phyloP scores from a whole-genome alignment of 2,797 vertebrate species.

The Huso huso region DNA sequence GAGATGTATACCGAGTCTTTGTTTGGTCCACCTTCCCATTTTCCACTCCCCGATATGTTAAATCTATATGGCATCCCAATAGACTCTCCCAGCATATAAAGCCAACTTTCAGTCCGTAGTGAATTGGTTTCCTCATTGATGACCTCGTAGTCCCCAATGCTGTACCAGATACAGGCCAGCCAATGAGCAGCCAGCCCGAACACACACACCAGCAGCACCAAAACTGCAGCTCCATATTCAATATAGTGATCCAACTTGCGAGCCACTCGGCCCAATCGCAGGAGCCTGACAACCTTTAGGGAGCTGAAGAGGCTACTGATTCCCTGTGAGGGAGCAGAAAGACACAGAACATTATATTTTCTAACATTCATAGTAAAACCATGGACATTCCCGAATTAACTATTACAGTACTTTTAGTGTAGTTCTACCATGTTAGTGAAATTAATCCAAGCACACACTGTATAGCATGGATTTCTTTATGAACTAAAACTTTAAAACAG shows the following conservation, averaged over 20 bases:
- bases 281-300: conserved; percentile 84
- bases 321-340: conserved; percentile 58
- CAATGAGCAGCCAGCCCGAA: conserved; percentile 89
- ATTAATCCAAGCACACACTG: too few relatives aligned
- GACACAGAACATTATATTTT: background rate
- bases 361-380: too few relatives aligned
- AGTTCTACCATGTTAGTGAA: too few relatives aligned
- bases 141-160: conserved; percentile 95
- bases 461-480: too few relatives aligned
- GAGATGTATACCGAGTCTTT: conserved; percentile 95
- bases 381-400: too few relatives aligned
- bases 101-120: conserved; percentile 81
- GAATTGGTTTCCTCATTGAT: conserved; percentile 79
- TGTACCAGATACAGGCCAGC: conserved; percentile 96
- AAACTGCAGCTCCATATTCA: conserved; percentile 84
- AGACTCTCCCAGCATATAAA: conserved; percentile 76
- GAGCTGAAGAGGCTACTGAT: conserved; percentile 96
- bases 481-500: too few relatives aligned
- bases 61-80: conserved; percentile 80
- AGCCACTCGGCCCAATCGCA: conserved; percentile 84
- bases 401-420: too few relatives aligned
- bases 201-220: conserved; percentile 86
- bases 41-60: conserved; percentile 70
- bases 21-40: conserved; percentile 89
- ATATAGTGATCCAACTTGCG: conserved; percentile 95